phyloP scores from a whole-genome alignment of 64 coral and sea anemone genomes.

The Stichodactyla mertensii region DNA sequence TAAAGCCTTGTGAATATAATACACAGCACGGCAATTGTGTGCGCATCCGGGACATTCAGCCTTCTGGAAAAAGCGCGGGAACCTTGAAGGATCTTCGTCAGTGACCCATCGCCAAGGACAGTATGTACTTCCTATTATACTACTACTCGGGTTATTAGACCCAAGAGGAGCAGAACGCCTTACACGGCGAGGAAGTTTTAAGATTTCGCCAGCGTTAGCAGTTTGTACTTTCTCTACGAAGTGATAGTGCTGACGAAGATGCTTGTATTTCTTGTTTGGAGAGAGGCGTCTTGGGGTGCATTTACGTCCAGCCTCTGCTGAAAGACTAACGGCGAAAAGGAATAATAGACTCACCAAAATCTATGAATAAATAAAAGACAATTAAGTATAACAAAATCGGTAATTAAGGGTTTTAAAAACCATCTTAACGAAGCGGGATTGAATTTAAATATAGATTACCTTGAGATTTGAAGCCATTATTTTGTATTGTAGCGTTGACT shows the following conservation, averaged over 20 bases:
- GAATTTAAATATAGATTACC: background rate
- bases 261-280: constrained; percentile 4
- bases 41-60: constrained; percentile 11
- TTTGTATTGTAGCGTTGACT: background rate
- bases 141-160: background rate
- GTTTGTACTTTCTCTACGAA: constrained; percentile 4
- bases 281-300: background rate
- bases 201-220: background rate
- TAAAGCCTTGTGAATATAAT: constrained; percentile 1
- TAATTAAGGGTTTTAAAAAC: background rate
- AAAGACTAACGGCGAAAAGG: background rate
- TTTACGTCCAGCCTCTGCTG: background rate
- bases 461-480: background rate
- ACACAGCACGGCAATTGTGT: constrained; percentile 15
- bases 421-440: background rate
- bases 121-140: background rate
- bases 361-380: background rate
- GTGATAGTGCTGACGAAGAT: constrained; percentile 18
- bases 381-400: background rate
- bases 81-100: background rate
- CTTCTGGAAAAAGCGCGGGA: background rate
- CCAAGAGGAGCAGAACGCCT: background rate
- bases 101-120: constrained; percentile 21
- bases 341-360: background rate
- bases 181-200: background rate